These are phyloP conservation scores for Hippocampus guttulatus DNA, from an alignment of 2,113 vertebrate species.

Conservation along the genomic window DNA sequence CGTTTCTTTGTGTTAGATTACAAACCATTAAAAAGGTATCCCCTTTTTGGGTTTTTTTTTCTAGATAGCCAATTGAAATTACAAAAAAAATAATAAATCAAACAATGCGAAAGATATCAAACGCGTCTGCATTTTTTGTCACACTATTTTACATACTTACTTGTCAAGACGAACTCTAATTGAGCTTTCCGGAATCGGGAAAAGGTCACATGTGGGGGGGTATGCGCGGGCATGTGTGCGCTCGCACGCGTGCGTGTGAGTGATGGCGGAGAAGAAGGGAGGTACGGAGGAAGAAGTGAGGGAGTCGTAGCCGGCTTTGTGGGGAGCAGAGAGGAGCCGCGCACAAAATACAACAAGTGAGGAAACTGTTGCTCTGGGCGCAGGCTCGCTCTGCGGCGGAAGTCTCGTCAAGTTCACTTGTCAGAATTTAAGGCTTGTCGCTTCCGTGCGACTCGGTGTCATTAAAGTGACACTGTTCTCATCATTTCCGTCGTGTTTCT, in stretches of 20 bases:
- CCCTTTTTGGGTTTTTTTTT: neutral
- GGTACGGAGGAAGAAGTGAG: slow-evolving; percentile 13
- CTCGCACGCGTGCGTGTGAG: slow-evolving; percentile 21
- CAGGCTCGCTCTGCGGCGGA: slow-evolving; percentile 39
- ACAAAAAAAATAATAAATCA: neutral
- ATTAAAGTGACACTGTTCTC: neutral
- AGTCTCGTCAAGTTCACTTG: neutral
- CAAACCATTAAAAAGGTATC: too few relatives aligned
- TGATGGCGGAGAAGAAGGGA: slow-evolving; percentile 21
- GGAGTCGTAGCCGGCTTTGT: slow-evolving; percentile 38
- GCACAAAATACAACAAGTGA: slow-evolving; percentile 71
- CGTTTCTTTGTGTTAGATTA: neutral
- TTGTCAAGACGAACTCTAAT: slow-evolving; percentile 22
- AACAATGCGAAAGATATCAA: neutral
- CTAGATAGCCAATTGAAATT: neutral
- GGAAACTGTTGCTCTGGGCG: slow-evolving; percentile 70
- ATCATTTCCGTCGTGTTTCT: neutral
- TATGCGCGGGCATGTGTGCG: slow-evolving; percentile 17
- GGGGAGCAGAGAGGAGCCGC: slow-evolving; percentile 48
- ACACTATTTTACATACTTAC: neutral
- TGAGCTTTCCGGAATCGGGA: slow-evolving; percentile 47
- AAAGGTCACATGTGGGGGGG: slow-evolving; percentile 53
- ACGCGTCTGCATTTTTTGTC: neutral
- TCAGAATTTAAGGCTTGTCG: neutral
- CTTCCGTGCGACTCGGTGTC: neutral